Conservation (phyloP, 2,113 vertebrate species). For the Hydropotes inermis region DNA sequence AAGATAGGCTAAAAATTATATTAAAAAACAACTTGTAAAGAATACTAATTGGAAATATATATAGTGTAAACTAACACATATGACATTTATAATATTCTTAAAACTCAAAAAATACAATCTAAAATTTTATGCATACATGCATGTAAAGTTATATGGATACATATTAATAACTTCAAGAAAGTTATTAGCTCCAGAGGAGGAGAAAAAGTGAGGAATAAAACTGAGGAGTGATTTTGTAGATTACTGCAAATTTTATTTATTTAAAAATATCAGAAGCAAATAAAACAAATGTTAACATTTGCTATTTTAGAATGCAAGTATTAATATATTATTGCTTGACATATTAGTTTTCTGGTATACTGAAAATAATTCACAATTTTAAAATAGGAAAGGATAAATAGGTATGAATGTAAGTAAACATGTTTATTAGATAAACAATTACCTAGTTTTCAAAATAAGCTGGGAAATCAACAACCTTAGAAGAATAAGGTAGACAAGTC, state of each 20-base stretch:
- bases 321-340: background rate
- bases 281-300: background rate
- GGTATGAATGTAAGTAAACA: background rate
- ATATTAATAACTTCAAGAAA: background rate
- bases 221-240: background rate
- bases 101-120: background rate
- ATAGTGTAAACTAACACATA: background rate
- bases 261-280: background rate
- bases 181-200: background rate
- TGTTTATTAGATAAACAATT: background rate
- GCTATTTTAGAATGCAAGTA: background rate
- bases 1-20: background rate
- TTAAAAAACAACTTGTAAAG: background rate
- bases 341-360: background rate
- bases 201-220: background rate
- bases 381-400: background rate
- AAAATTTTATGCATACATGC: background rate
- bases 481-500: background rate
- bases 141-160: background rate
- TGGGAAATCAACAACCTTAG: background rate
- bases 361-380: background rate
- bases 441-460: background rate
- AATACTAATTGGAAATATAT: background rate
- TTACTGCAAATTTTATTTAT: background rate
- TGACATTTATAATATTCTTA: background rate